Base-by-base conservation (phyloP, 1,140 invertebrate genomes). In the Drosophila baimaii region DNA sequence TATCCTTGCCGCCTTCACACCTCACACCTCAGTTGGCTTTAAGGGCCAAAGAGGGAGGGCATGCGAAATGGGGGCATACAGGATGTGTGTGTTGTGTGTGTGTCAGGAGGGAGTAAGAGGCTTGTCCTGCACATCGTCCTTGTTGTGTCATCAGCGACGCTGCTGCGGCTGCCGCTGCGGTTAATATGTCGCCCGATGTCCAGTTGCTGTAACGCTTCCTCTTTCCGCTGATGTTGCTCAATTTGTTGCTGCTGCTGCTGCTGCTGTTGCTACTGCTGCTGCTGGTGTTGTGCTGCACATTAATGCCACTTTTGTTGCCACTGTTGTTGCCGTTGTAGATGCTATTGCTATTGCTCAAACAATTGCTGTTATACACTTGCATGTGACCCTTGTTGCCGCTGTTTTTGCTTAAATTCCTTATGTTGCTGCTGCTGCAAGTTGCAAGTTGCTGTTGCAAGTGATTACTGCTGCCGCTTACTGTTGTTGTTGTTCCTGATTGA, bases 171-270 rank as follows among this genome's bases (percentile, higher is more conserved):
- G 49, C 29, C 29, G 78, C 74, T 86, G 84, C 65, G 84, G 84
- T 85, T 88, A 85, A 85, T 86, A 85, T 82, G 81, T 77, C 68
- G 66, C 62, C 65, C 69, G 51, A 88, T 86, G 83, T 82, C 58
- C 77, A 72, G 39, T 77, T 77, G 66, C 46, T 64, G 51, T 46
- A 55, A 41, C 17, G 56, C 56, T 19, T 77, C 44, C 58, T 62
- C 35, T 8, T 57, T 33, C 52, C 33, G 49, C 19, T 41, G 54
- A 21, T 76, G 47, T 43, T 70, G 43, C 35, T 51, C 55, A 54
- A 54, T 54, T 25, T 73, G 58, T 9, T 68, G 17, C 23, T 70
- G 29, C 12, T 70, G 31, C 13, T 35, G 33, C 5, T 46, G 21
- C 2, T 47, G 23, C 10, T 58, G 46, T 15, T 71, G 23, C 4